These are phyloP conservation scores for Ranitomeya imitator DNA, from an alignment of 2,113 vertebrate genomes.

Conservation along the genomic window DNA sequence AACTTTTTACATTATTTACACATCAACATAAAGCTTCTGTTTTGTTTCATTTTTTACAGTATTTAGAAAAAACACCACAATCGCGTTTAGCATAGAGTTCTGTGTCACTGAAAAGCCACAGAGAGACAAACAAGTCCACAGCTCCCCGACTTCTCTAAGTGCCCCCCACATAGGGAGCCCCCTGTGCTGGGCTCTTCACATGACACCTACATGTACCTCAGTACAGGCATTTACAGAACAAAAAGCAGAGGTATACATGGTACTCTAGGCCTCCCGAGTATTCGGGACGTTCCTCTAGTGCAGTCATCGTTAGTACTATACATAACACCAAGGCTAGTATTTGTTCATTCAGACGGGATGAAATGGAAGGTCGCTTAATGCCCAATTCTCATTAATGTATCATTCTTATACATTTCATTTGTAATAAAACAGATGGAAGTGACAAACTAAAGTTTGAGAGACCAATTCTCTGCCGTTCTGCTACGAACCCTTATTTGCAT, in stretches of 20 bases:
- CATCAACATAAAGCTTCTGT: constrained; percentile 81
- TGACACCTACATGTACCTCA: constrained; percentile 64
- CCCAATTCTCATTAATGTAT: neutral
- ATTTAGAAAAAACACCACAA: constrained; percentile 54
- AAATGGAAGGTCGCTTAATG: constrained; percentile 52
- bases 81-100: constrained; percentile 42
- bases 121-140: neutral
- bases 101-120: constrained; percentile 12
- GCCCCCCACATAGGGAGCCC: neutral
- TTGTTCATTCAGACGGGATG: constrained; percentile 62
- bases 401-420: neutral
- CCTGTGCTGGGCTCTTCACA: constrained; percentile 10
- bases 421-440: neutral
- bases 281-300: constrained; percentile 74
- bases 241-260: constrained; percentile 75
- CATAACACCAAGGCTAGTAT: constrained; percentile 57
- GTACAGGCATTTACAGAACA: constrained; percentile 58
- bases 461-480: too few relatives aligned
- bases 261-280: constrained; percentile 70
- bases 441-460: too few relatives aligned
- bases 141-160: neutral
- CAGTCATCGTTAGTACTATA: constrained; percentile 74
- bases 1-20: constrained; percentile 92
- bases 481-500: neutral
- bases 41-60: constrained; percentile 64